These are phyloP conservation scores for Emydura subglobosa DNA, from an alignment of 2,113 vertebrate genomes.

Conservation along the genomic window DNA sequence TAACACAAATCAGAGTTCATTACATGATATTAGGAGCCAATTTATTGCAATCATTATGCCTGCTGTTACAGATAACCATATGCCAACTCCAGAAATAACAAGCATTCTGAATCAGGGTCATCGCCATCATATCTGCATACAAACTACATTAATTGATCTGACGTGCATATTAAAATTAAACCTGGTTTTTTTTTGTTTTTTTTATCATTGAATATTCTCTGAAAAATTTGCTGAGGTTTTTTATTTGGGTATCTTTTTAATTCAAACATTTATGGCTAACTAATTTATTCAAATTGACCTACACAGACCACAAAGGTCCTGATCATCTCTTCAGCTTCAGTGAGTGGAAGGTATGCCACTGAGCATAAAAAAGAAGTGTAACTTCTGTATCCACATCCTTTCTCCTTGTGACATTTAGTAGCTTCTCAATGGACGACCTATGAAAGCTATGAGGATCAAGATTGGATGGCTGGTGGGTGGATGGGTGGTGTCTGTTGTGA, in stretches of 20 bases:
- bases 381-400: background rate
- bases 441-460: background rate
- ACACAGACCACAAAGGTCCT: background rate
- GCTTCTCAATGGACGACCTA: background rate
- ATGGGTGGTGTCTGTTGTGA: background rate
- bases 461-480: background rate
- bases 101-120: constrained; percentile 72
- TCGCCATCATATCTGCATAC: constrained; percentile 69
- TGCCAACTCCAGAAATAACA: constrained; percentile 77
- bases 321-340: background rate
- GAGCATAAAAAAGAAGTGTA: background rate
- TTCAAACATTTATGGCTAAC: constrained; percentile 34
- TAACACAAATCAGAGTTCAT: constrained; percentile 78
- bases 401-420: background rate
- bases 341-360: background rate
- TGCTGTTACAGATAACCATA: constrained; percentile 71
- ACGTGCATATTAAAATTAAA: constrained; percentile 71
- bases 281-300: constrained; percentile 16
- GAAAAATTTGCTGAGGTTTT: constrained; percentile 1
- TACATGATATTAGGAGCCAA: constrained; percentile 70
- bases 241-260: background rate
- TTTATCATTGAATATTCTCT: background rate
- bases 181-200: constrained; percentile 26
- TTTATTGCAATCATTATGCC: constrained; percentile 76
- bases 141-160: constrained; percentile 73